Evolutionary conservation across 2,113 vertebrate genomes (phyloP).

Genomic region (Corynorhinus townsendii): DNA sequence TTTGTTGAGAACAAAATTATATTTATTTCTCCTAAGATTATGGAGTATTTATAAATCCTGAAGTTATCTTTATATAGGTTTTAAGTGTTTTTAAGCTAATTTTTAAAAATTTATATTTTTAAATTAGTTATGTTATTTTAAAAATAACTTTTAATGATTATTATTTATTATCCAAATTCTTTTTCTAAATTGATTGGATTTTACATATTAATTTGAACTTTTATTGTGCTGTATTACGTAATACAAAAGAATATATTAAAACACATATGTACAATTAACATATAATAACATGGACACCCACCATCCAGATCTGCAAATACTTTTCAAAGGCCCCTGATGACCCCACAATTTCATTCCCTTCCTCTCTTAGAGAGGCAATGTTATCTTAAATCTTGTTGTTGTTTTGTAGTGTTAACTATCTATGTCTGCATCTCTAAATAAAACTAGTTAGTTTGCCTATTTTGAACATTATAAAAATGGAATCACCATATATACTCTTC

Average conservation of each 20-base stretch:
- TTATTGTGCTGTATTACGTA: neutral
- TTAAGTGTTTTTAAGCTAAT: neutral
- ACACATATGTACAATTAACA: neutral
- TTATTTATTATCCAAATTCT: neutral
- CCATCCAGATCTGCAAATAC: neutral
- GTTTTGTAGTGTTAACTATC: neutral
- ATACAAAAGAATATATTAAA: neutral
- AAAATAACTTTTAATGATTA: neutral
- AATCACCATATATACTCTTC: neutral
- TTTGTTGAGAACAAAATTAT: slow-evolving; percentile 20
- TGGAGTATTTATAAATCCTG: neutral
- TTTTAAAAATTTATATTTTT: neutral
- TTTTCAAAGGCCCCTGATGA: neutral
- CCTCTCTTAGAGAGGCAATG: neutral
- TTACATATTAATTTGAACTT: neutral
- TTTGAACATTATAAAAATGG: neutral
- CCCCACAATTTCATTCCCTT: neutral
- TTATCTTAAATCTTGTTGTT: neutral
- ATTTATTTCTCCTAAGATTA: neutral
- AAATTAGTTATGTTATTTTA: neutral
- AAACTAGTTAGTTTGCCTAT: neutral
- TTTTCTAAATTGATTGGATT: neutral
- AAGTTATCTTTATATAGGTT: neutral
- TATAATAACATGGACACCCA: neutral
- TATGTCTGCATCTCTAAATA: neutral